These are phyloP conservation scores for Lamprologus ornatipinnis DNA, from an alignment of 2,113 vertebrate genomes.

Conservation along the genomic window DNA sequence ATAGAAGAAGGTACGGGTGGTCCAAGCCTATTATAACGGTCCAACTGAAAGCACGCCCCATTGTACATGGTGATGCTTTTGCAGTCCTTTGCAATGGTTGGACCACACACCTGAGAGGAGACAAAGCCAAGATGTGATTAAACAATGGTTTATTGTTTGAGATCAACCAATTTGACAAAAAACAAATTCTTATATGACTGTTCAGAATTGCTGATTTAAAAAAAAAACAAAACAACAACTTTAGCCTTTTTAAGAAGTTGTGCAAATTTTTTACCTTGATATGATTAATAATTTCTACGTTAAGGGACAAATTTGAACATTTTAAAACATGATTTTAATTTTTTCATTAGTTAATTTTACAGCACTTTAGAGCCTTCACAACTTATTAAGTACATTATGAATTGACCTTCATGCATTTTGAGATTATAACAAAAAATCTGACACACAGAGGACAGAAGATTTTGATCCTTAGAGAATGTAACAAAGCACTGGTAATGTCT, in stretches of 20 bases:
- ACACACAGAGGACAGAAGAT: background rate
- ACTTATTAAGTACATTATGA: background rate
- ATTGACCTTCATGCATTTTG: background rate
- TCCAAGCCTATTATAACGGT: background rate
- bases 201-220: fast-evolving
- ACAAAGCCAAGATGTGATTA: background rate
- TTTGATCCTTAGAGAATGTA: background rate
- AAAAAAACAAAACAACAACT: fast-evolving
- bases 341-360: background rate
- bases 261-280: background rate
- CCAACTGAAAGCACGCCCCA: background rate
- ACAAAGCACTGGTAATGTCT: background rate
- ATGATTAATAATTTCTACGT: background rate
- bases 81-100: background rate
- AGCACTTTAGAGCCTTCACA: background rate
- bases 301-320: background rate
- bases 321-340: fast-evolving
- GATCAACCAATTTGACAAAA: background rate
- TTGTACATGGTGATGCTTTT: background rate
- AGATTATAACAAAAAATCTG: background rate
- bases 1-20: background rate
- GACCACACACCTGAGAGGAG: conserved; percentile 45
- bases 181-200: background rate
- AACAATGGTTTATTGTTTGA: background rate
- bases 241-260: background rate